Percentiles rank a stretch among this genome's conserved stretches.
Evolutionary conservation across 2,888 invertebrate species (phyloP).

Genomic region (Cosmia pyralina): DNA sequence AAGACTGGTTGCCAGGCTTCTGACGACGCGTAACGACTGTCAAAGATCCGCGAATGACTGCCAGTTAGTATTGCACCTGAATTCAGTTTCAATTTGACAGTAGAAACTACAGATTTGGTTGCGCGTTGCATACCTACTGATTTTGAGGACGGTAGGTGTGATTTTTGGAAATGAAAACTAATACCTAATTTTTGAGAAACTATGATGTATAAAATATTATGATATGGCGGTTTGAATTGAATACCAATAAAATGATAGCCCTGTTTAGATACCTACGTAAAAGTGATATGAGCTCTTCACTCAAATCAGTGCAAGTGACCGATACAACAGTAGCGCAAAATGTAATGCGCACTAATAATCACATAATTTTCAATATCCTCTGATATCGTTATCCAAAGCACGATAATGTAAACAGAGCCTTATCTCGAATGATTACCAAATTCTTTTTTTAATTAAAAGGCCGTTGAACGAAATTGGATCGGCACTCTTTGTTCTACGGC

Average conservation of each 20-base stretch:
- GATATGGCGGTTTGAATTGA: neutral
- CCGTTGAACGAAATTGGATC: constrained; percentile 75
- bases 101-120: neutral
- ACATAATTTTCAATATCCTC: constrained; percentile 14
- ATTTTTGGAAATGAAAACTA: neutral
- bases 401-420: constrained; percentile 64
- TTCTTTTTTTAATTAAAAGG: constrained; percentile 77
- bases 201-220: neutral
- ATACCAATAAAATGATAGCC: neutral
- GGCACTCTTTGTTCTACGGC: constrained; percentile 74
- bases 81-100: neutral
- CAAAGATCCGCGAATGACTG: no score
- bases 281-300: neutral
- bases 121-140: no score
- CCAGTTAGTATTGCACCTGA: neutral
- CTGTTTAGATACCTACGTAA: neutral
- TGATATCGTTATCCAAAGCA: constrained; percentile 31
- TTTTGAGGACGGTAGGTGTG: neutral
- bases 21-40: no score
- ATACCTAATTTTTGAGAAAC: neutral
- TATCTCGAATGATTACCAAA: constrained; percentile 69
- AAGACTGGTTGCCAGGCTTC: no score
- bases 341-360: constrained; percentile 1
- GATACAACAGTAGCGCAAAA: no score
- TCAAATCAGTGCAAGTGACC: constrained; percentile 15